These are phyloP conservation scores for Bombyx huttoni DNA, from an alignment of 2,888 invertebrate species.

Conservation along the genomic window DNA sequence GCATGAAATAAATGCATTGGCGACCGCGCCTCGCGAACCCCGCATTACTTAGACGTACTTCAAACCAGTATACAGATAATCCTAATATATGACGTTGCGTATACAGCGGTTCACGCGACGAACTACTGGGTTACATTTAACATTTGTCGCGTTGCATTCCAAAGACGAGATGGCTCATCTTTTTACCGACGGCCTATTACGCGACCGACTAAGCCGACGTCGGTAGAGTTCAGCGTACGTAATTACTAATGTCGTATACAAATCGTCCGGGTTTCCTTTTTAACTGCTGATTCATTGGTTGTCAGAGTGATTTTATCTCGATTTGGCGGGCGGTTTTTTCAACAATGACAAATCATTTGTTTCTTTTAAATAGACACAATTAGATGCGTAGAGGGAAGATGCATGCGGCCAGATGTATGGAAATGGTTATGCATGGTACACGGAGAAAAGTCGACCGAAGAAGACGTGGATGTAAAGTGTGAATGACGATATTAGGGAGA, in stretches of 20 bases:
- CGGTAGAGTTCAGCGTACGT: constrained; percentile 22
- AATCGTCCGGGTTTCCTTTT: constrained; percentile 5
- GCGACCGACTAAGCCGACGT: constrained; percentile 34
- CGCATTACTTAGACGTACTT: constrained; percentile 32
- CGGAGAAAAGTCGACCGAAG: too few relatives aligned
- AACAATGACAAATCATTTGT: constrained; percentile 5
- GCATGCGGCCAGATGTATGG: too few relatives aligned
- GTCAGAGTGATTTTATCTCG: constrained; percentile 7
- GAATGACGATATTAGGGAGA: too few relatives aligned
- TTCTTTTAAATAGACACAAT: background rate
- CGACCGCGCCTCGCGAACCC: constrained; percentile 52
- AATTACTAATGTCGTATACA: constrained; percentile 15
- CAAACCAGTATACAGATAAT: constrained; percentile 36
- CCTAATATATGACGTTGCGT: constrained; percentile 38
- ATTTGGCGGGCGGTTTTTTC: constrained; percentile 4
- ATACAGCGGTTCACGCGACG: constrained; percentile 21
- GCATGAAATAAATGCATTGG: constrained; percentile 61
- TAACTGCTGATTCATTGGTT: constrained; percentile 6
- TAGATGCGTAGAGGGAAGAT: too few relatives aligned
- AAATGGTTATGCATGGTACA: too few relatives aligned
- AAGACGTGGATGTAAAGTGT: too few relatives aligned
- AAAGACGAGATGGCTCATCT: constrained; percentile 48
- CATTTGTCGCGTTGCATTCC: constrained; percentile 49
- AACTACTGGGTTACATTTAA: constrained; percentile 36
- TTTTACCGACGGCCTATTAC: constrained; percentile 25